Evolutionary conservation across 2,797 vertebrate genomes (phyloP), one percentile per base, ranked within the genome.

Genomic region (Gambusia yucatana): DNA sequence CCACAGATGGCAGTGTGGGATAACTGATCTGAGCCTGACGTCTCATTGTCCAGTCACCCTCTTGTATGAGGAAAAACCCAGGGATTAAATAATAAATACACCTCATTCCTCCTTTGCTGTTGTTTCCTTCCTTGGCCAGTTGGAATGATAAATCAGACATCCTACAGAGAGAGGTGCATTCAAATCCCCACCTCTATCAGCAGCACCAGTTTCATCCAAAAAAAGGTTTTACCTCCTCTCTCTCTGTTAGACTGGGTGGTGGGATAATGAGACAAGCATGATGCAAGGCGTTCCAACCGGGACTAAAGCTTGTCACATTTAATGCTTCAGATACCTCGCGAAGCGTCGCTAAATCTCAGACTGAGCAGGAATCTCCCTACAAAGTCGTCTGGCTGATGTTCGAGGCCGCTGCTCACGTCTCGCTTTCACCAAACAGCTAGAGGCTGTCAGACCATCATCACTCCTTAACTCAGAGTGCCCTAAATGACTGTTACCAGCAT

Each of bases 1-100:
- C 92, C 77, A 83, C 80, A 94, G 93, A 89, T 93, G 93, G 93
- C 93, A 94, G 87, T 93, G 85, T 91, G 91, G 89, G 83, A 89
- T 87, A 61, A 75, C 36, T 16, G 0, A 83, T 84, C n/a, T 30
- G 4, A 73, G 61, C 30, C 39, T 39, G 0, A 55, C n/a, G 22
- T 5, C 52, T 8, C 20, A 6, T 44, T 73, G 70, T 77, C 82
- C 74, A 30, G 77, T 76, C 57, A 43, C 33, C 50, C 71, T 57
- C 77, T 50, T 74, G 59, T 55, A 30, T 75, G 2, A 47, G 30
- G 55, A 41, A 74, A 73, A 71, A 46, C 7, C 33, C 67, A 47
- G 59, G 57, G 71, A 75, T 73, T 72, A 20, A 78, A 72, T 72
- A 78, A 70, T 77, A 73, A 78, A 70, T 77, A 73, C 76, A 63